phyloP scores from a whole-genome alignment of 1,140 invertebrate species.

The Drosophila albomicans region DNA sequence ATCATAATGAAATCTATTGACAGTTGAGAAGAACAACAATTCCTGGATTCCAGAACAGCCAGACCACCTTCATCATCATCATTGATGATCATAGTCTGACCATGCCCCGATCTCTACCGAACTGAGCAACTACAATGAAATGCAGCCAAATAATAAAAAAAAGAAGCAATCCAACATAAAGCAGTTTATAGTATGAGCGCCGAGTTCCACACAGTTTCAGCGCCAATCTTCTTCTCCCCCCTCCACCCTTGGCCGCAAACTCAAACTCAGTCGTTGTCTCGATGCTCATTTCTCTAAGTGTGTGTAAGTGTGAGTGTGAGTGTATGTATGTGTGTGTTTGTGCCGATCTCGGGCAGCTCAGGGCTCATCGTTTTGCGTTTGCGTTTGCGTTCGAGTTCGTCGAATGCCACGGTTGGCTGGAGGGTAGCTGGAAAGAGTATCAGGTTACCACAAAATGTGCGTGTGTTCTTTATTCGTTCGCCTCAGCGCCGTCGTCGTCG shows the following conservation, averaged over 20 bases:
- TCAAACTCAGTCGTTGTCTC: constrained; percentile 1
- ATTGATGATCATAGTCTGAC: constrained; percentile 14
- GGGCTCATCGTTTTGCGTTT: constrained; percentile 70
- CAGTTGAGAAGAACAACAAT: constrained; percentile 16
- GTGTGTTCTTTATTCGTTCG: constrained; percentile 82
- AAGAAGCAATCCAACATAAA: constrained; percentile 22
- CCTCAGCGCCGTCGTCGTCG: constrained; percentile 38
- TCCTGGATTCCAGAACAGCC: constrained; percentile 1
- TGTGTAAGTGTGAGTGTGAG: constrained; percentile 10
- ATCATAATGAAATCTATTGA: constrained; percentile 24
- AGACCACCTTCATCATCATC: constrained; percentile 19
- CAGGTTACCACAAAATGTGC: constrained; percentile 81
- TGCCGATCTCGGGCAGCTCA: constrained; percentile 38
- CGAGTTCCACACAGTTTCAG: constrained; percentile 58
- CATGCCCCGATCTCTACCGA: constrained; percentile 2
- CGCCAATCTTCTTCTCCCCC: constrained; percentile 28
- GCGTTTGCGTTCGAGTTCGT: constrained; percentile 58
- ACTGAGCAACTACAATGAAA: constrained; percentile 16
- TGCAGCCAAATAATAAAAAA: constrained; percentile 4
- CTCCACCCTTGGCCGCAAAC: neutral
- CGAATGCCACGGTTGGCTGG: constrained; percentile 83
- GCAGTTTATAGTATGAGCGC: constrained; percentile 6
- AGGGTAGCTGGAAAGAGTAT: constrained; percentile 81
- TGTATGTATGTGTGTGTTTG: constrained; percentile 16
- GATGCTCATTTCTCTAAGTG: constrained; percentile 39